Conservation (phyloP, 2,113 vertebrate species). For the Ciconia boyciana region DNA sequence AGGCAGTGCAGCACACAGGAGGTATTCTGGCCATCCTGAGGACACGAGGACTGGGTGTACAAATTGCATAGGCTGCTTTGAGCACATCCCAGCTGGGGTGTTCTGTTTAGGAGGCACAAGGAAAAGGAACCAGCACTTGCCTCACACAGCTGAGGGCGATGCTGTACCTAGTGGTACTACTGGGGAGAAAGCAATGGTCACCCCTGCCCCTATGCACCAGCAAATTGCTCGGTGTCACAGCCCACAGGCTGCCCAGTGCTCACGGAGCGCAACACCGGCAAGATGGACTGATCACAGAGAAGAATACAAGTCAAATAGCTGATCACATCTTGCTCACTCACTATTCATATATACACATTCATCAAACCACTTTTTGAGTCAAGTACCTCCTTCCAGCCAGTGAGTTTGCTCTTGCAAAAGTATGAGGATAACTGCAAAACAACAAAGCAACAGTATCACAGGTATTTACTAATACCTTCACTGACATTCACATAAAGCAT, state of each 20-base stretch:
- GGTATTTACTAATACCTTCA: background rate
- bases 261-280: accelerated
- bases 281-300: background rate
- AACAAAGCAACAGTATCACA: background rate
- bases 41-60: background rate
- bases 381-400: background rate
- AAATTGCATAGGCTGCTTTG: background rate
- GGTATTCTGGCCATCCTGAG: background rate
- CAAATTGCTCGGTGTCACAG: background rate
- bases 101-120: background rate
- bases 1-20: background rate
- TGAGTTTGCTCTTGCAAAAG: background rate
- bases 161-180: background rate
- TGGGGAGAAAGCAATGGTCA: background rate
- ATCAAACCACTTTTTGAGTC: background rate
- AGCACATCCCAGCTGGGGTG: background rate
- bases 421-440: background rate
- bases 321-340: background rate
- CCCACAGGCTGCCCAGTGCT: background rate
- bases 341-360: background rate
- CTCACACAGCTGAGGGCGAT: background rate
- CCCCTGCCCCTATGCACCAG: too few species aligned
- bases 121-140: background rate
- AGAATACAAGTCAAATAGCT: background rate
- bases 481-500: background rate